Conservation (phyloP, 2,888 invertebrate species). For the Pomacea canaliculata region DNA sequence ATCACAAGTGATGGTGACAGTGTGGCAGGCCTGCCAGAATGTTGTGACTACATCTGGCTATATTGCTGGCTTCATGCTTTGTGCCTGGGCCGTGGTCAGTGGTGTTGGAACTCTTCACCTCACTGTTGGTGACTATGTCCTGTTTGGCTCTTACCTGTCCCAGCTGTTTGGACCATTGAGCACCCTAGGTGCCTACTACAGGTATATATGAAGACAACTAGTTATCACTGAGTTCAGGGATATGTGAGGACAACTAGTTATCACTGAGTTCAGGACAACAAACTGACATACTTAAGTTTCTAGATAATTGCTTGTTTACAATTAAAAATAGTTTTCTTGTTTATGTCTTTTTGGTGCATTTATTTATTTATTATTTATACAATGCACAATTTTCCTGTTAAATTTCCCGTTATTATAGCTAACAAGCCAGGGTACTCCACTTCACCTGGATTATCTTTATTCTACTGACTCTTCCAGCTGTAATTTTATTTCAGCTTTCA, state of each 20-base stretch:
- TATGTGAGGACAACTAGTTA: too few species aligned
- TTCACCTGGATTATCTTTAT: neutral
- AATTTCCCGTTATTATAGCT: too few species aligned
- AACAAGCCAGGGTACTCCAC: too few species aligned
- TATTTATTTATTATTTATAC: too few species aligned
- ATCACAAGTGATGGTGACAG: conserved; percentile 85
- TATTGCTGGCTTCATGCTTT: conserved; percentile 87
- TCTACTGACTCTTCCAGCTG: neutral
- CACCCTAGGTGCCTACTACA: conserved; percentile 98
- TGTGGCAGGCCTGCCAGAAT: conserved; percentile 93
- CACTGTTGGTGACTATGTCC: conserved; percentile 94
- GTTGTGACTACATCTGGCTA: conserved; percentile 88
- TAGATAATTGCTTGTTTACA: too few species aligned
- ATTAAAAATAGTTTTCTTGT: too few species aligned
- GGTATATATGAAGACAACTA: conserved; percentile 73
- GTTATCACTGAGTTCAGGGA: too few species aligned
- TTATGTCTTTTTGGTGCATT: too few species aligned
- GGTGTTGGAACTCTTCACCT: conserved; percentile 71
- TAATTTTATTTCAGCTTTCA: neutral
- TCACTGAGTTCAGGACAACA: too few species aligned
- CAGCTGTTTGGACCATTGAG: conserved; percentile 94
- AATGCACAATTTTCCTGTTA: too few species aligned
- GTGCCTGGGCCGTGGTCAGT: conserved; percentile 81
- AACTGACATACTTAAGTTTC: too few species aligned
- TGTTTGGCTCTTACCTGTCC: conserved; percentile 94